Evolutionary conservation across 2,113 vertebrate genomes (phyloP).

Genomic region (Eudyptes chrysolophus): DNA sequence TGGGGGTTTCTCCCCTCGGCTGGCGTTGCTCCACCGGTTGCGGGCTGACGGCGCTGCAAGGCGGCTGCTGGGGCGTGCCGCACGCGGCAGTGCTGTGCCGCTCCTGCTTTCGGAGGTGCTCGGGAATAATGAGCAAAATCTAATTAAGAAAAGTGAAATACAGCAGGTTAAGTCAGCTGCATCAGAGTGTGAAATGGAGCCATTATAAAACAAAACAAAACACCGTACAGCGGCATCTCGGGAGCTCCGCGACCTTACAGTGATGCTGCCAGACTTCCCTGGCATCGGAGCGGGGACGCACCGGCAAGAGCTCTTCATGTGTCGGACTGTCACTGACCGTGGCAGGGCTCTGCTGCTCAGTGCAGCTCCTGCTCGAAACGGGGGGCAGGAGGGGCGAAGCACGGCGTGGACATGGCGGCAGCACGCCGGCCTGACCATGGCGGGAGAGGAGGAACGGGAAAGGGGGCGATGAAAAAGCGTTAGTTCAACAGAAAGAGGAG

Average conservation of each 20-base stretch:
- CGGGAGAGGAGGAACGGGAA: background rate
- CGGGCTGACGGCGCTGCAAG: background rate
- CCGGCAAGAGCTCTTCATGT: fast-evolving
- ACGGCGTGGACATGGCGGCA: fast-evolving
- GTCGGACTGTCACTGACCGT: background rate
- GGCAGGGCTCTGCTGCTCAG: background rate
- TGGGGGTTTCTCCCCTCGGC: background rate
- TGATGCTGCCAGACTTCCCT: background rate
- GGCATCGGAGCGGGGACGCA: fast-evolving
- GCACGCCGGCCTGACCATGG: fast-evolving
- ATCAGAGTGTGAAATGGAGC: conserved; percentile 32
- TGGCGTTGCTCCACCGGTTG: background rate
- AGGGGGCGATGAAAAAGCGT: fast-evolving
- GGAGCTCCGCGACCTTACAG: background rate
- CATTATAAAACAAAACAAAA: conserved; percentile 29
- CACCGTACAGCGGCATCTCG: background rate
- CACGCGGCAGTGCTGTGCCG: background rate
- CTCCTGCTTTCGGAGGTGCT: background rate
- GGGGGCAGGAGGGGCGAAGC: background rate
- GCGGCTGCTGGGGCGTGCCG: background rate
- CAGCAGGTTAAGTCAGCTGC: conserved; percentile 24
- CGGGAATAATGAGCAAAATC: background rate
- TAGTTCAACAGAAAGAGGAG: background rate
- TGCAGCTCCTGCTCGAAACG: fast-evolving
- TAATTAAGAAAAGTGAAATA: conserved; percentile 40